Percentiles rank a stretch among this genome's conserved stretches.
Evolutionary conservation across 2,113 vertebrate species (phyloP).

Genomic region (Perca schrenkii): DNA sequence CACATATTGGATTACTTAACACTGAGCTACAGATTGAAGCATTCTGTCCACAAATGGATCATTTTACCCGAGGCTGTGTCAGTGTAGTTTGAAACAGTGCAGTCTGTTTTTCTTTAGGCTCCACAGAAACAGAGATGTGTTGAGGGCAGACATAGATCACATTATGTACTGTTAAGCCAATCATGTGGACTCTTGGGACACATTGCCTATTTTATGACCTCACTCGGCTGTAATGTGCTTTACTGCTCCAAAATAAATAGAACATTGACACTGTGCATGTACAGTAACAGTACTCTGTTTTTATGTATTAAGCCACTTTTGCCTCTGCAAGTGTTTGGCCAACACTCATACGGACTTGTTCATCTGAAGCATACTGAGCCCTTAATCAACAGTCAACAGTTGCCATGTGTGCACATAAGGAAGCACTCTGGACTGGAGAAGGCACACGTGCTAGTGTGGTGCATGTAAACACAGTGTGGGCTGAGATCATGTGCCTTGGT

Average conservation of each 20-base stretch:
- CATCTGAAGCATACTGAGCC: not conserved
- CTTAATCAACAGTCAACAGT: not conserved
- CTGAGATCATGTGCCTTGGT: slow-evolving; percentile 9
- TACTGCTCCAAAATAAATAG: slow-evolving; percentile 42
- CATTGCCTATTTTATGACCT: slow-evolving; percentile 37
- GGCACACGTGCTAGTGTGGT: not conserved
- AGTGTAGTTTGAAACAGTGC: slow-evolving; percentile 17
- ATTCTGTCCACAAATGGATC: slow-evolving; percentile 34
- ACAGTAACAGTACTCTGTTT: slow-evolving; percentile 10
- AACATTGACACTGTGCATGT: slow-evolving; percentile 10
- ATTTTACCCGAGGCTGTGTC: slow-evolving; percentile 31
- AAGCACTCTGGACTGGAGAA: not conserved
- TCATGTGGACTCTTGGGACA: slow-evolving; percentile 14
- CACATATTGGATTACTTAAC: slow-evolving; percentile 35
- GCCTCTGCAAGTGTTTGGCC: not conserved
- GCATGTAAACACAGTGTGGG: slow-evolving; percentile 8
- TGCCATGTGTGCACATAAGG: not conserved
- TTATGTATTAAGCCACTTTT: not conserved
- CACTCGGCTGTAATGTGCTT: slow-evolving; percentile 28
- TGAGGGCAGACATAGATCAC: slow-evolving; percentile 32
- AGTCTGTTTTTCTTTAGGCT: slow-evolving; percentile 39
- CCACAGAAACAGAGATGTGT: slow-evolving; percentile 29
- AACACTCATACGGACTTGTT: not conserved
- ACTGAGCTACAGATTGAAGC: slow-evolving; percentile 34
- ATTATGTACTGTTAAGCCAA: slow-evolving; percentile 20